Evolutionary conservation across 1,140 invertebrate genomes (phyloP), one percentile per base, ranked within the genome.

Genomic region (Caligus rogercresseyi): DNA sequence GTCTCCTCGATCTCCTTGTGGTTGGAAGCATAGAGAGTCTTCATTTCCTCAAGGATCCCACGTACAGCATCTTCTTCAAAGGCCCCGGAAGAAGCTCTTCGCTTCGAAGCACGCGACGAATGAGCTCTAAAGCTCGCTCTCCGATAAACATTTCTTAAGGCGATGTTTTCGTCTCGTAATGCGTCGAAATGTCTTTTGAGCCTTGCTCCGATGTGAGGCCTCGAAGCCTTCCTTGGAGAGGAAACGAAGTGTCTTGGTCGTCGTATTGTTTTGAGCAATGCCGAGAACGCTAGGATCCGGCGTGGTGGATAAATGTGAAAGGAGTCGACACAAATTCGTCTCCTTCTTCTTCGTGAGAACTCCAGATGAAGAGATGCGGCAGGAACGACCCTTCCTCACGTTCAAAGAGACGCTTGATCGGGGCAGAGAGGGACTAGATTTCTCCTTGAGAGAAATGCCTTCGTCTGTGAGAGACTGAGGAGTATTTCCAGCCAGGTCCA

Each of bases 11-110:
- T 64, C 60, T 67, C 20, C 21, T 24, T 67, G 13, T 61, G 16
- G 64, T 15, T 51, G 14, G 61, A 14, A 61, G 24, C 43, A 26
- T 58, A 3, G n/a, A 64, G 1, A 43, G 57, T 56, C 63, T 24
- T 20, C 54, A 56, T 56, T 31, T 60, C 57, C 26, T 60, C 57
- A 14, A 60, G 26, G 26, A 64, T 15, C 53, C 31, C 25, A 25
- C 25, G 56, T 59, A 57, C 25, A 51, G 20, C 43, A 26, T 63
- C 56, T 65, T 55, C 25, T 63, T 61, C 56, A 62, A 19, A 65
- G 43, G 43, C 21, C 64, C 18, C 51, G 66, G 23, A 65, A 65
- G 55, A 20, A 53, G 15, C 25, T 20, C 24, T 55, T 52, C 52
- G 19, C 24, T 59, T 51, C 57, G 14, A 58, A 67, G 25, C 23